Evolutionary conservation across 1,140 invertebrate genomes (phyloP).

Genomic region (Zaprionus capensis): DNA sequence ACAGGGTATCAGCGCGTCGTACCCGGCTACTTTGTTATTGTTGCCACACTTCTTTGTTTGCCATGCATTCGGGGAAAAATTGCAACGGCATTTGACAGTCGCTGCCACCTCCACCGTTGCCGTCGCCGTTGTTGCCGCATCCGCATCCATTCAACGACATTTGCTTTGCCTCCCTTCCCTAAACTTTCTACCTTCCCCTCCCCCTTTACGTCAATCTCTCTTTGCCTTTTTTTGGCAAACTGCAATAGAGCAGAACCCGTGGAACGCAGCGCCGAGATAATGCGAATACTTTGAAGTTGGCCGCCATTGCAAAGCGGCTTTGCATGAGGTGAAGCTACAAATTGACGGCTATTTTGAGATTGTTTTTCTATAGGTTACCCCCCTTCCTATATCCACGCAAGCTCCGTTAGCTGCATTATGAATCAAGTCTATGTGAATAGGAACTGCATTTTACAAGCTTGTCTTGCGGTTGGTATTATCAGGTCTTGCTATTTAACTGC

Average conservation of each 20-base stretch:
- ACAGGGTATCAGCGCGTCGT: constrained; percentile 13
- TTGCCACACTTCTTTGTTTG: constrained; percentile 8
- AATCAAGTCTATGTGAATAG: no score
- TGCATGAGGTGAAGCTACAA: background rate
- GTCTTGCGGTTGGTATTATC: no score
- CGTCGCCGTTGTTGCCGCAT: constrained; percentile 51
- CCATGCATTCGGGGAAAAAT: constrained; percentile 47
- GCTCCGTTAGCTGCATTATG: no score
- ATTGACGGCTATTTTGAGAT: background rate
- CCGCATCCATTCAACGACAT: constrained; percentile 72
- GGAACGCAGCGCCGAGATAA: constrained; percentile 27
- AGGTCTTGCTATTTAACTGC: no score
- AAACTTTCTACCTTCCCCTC: background rate
- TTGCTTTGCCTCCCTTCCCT: constrained; percentile 30
- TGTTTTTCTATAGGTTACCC: no score
- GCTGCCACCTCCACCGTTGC: constrained; percentile 8
- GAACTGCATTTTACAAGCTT: no score
- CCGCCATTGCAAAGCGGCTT: background rate
- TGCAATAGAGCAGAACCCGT: constrained; percentile 7
- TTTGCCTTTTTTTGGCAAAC: background rate
- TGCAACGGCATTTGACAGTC: constrained; percentile 76
- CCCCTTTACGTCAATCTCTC: background rate
- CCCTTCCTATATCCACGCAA: no score
- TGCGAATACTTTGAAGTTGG: constrained; percentile 53
- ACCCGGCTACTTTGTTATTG: background rate